phyloP scores from a whole-genome alignment of 2,113 vertebrate genomes.

The Ictidomys tridecemlineatus region DNA sequence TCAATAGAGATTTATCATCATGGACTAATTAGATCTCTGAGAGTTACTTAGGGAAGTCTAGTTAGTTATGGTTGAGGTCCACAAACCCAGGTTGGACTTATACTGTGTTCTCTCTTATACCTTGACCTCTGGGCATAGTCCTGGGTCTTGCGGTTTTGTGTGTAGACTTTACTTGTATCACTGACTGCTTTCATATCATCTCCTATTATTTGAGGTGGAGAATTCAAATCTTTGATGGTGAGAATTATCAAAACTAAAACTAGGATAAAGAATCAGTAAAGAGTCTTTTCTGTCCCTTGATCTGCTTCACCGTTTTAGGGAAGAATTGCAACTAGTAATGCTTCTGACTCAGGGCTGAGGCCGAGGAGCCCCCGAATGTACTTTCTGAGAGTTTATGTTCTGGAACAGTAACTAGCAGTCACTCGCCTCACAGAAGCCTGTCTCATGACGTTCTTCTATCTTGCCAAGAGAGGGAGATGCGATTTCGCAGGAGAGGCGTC shows the following conservation, averaged over 20 bases:
- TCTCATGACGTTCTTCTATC: background rate
- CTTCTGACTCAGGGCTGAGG: background rate
- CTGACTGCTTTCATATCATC: background rate
- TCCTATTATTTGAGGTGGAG: background rate
- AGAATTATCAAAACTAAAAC: background rate
- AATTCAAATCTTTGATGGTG: background rate
- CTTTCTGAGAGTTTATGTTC: background rate
- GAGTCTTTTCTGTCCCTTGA: background rate
- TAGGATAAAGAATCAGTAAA: background rate
- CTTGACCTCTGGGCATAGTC: background rate
- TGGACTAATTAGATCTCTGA: background rate
- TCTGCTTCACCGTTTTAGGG: background rate
- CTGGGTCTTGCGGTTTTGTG: background rate
- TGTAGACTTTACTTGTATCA: background rate
- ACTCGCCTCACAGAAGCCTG: fast-evolving
- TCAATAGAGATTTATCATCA: background rate
- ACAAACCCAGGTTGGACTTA: background rate
- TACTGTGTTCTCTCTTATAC: background rate
- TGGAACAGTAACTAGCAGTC: fast-evolving
- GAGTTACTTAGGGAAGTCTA: background rate
- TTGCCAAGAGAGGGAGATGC: slow-evolving; percentile 62
- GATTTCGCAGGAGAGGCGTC: background rate
- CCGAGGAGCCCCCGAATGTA: no score
- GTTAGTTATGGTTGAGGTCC: background rate
- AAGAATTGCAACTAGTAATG: background rate